Evolutionary conservation across 2,797 vertebrate species (phyloP).

Genomic region (Amphiprion clarkii): DNA sequence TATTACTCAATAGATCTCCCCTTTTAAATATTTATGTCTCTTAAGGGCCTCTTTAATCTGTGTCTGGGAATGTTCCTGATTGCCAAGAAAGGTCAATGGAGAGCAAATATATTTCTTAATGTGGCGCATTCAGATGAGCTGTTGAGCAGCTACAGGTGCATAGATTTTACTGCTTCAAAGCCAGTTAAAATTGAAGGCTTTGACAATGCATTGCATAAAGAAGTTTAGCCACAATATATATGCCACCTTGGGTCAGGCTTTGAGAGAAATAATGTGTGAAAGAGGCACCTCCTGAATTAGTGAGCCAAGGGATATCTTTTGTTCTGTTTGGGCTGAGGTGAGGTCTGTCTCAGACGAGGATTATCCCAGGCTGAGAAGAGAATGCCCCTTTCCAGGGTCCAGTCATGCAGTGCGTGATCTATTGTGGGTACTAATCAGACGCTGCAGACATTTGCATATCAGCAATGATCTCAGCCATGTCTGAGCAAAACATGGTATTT

Average conservation of each 20-base stretch:
- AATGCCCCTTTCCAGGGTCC: slow-evolving; percentile 54
- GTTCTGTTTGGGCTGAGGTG: slow-evolving; percentile 70
- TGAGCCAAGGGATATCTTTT: slow-evolving; percentile 70
- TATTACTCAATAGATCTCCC: slow-evolving; percentile 2
- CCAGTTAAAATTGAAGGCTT: neutral
- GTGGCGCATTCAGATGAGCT: slow-evolving; percentile 38
- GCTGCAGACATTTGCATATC: slow-evolving; percentile 67
- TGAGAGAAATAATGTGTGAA: slow-evolving; percentile 57
- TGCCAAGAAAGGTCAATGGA: slow-evolving; percentile 31
- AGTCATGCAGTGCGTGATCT: slow-evolving; percentile 67
- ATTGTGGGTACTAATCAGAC: slow-evolving; percentile 65
- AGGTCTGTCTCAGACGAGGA: slow-evolving; percentile 76
- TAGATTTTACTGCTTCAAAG: slow-evolving; percentile 37
- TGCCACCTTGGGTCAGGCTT: slow-evolving; percentile 50
- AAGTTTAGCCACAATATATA: slow-evolving; percentile 42
- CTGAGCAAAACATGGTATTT: slow-evolving; percentile 23
- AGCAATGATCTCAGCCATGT: slow-evolving; percentile 46
- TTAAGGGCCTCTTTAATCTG: slow-evolving; percentile 26
- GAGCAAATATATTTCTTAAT: slow-evolving; percentile 30
- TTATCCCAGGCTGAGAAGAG: slow-evolving; percentile 66
- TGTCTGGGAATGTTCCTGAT: slow-evolving; percentile 33
- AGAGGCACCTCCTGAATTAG: slow-evolving; percentile 66
- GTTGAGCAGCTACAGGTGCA: slow-evolving; percentile 49
- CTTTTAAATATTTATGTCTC: slow-evolving; percentile 15
- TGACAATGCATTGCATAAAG: slow-evolving; percentile 22